Percentiles rank a stretch among this genome's conserved stretches.
Conservation (phyloP, 2,888 invertebrate genomes). For the Morpho helenor region DNA sequence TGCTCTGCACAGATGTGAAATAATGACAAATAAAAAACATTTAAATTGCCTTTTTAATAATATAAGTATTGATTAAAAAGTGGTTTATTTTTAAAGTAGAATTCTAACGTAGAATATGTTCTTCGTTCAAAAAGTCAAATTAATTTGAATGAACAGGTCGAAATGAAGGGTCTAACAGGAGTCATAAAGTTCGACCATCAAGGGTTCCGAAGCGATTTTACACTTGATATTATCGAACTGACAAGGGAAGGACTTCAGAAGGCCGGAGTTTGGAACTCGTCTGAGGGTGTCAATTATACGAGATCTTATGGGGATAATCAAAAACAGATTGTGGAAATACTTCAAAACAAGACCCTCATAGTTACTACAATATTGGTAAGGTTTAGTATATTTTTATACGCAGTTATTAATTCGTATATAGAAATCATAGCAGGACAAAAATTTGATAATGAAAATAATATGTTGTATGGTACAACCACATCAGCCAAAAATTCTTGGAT, state of each 20-base stretch:
- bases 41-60: too few species aligned
- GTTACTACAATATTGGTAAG: constrained; percentile 95
- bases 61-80: too few species aligned
- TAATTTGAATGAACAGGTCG: constrained; percentile 81
- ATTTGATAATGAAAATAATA: too few species aligned
- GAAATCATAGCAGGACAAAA: too few species aligned
- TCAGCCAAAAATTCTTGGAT: too few species aligned
- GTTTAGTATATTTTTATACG: not conserved
- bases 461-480: too few species aligned
- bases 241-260: constrained; percentile 90
- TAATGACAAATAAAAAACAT: too few species aligned
- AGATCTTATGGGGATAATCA: constrained; percentile 91
- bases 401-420: too few species aligned
- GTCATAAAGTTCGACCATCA: constrained; percentile 96
- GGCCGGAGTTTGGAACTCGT: constrained; percentile 93
- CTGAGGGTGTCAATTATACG: constrained; percentile 92
- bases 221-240: constrained; percentile 94
- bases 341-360: constrained; percentile 94
- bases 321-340: constrained; percentile 91
- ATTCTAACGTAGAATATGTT: not conserved
- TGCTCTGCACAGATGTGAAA: too few species aligned
- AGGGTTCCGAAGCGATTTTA: constrained; percentile 95
- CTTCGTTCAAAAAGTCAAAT: not conserved
- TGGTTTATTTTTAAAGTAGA: too few species aligned
- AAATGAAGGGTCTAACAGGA: constrained; percentile 95